Base-by-base conservation (phyloP, 2,888 invertebrate genomes). In the Diploptera punctata region DNA sequence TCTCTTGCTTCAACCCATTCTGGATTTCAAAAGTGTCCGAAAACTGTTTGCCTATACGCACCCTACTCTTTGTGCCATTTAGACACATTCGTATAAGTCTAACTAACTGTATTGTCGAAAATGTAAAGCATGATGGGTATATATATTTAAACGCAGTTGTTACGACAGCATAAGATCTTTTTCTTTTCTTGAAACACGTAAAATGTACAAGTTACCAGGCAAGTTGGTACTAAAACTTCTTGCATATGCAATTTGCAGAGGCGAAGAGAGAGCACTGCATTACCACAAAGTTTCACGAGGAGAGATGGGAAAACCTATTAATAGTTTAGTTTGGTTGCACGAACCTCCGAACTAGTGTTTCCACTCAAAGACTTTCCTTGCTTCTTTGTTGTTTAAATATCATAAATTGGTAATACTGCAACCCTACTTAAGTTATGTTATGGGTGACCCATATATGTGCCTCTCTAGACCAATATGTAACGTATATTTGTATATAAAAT, bases 241-340 rank as follows among this genome's bases (percentile, higher is more conserved):
- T 62, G 43, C 43, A 62, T 24, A 62, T 62, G 62, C 62, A 62
- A 62, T 62, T 62, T 62, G n/a, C n/a, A n/a, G n/a, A n/a, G n/a
- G n/a, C n/a, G n/a, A n/a, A n/a, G n/a, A n/a, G n/a, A n/a, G n/a
- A n/a, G 13, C 21, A 10, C 21, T 52, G 52, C 24, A 2, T 60
- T 31, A 60, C 60, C 31, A 18, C 19, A 43, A 62, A 62, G 62
- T 62, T 62, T 61, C 18, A 16, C 18, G 31, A 29, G n/a, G 31
- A 60, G 60, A 31, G 31, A 1, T n/a, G n/a, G n/a, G 43, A 62
- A 62, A 43, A 19, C n/a, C 19, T 38, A 43, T 62, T 62, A 62
- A 43, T 62, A 62, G 62, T 62, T 62, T 61, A 61, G 19, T n/a
- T 26, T 10, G 33, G 33, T 61, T 31, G 13, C 29, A n/a, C 7